phyloP scores from a whole-genome alignment of 2,888 invertebrate species.

The Asteroscopus sphinx region DNA sequence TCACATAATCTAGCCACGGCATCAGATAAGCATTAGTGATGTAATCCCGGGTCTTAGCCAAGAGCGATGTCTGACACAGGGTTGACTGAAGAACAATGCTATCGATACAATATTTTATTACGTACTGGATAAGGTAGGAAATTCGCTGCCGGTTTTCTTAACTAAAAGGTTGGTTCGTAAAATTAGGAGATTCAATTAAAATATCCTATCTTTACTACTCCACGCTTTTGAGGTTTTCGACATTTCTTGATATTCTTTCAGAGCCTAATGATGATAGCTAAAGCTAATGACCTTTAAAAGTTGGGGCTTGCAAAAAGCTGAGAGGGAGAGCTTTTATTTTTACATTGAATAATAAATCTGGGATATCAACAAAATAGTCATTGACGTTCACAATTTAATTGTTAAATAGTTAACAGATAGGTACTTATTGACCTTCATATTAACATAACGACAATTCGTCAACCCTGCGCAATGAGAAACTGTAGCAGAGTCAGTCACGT shows the following conservation, averaged over 20 bases:
- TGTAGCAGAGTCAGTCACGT: conserved; percentile 67
- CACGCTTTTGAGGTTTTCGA: conserved; percentile 23
- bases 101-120: not conserved
- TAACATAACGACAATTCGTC: conserved; percentile 35
- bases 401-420: no score
- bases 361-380: not conserved
- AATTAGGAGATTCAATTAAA: conserved; percentile 33
- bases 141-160: conserved; percentile 9
- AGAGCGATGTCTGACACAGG: conserved; percentile 43
- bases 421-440: conserved; percentile 4
- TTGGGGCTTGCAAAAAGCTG: conserved; percentile 7
- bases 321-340: conserved; percentile 6
- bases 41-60: conserved; percentile 60
- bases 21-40: conserved; percentile 69
- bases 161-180: conserved; percentile 3
- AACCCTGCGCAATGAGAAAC: conserved; percentile 62
- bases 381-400: not conserved
- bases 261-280: conserved; percentile 16
- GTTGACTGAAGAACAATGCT: conserved; percentile 32
- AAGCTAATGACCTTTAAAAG: conserved; percentile 27
- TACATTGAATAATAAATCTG: conserved; percentile 13
- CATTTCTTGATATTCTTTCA: conserved; percentile 25
- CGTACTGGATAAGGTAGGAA: not conserved
- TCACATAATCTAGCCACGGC: conserved; percentile 64
- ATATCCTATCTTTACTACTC: conserved; percentile 30